Evolutionary conservation across 2,113 vertebrate genomes (phyloP).

Genomic region (Burhinus oedicnemus): DNA sequence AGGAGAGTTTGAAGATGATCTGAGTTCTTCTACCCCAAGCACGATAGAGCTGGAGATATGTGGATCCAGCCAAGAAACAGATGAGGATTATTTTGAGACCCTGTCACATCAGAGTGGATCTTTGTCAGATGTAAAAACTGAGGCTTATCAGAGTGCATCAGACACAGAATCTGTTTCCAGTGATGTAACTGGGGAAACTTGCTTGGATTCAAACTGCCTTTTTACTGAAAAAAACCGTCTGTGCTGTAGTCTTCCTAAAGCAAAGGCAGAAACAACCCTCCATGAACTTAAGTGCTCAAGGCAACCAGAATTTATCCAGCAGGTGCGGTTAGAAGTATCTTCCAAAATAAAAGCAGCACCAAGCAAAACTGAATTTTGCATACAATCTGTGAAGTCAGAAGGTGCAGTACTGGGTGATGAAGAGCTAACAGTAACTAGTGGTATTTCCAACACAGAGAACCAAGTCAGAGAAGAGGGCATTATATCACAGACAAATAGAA

Average conservation of each 20-base stretch:
- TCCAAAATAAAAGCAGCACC: neutral
- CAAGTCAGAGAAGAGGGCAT: neutral
- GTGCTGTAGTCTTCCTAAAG: neutral
- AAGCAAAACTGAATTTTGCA: neutral
- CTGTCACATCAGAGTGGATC: constrained; percentile 78
- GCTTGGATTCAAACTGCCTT: constrained; percentile 1
- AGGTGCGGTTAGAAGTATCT: neutral
- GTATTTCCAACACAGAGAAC: neutral
- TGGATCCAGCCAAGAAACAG: constrained; percentile 71
- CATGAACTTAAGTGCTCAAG: neutral
- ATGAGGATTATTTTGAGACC: constrained; percentile 76
- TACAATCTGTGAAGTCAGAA: neutral
- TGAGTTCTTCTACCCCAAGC: constrained; percentile 1
- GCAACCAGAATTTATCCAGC: neutral
- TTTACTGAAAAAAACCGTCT: neutral
- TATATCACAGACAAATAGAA: neutral
- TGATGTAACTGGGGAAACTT: constrained; percentile 36
- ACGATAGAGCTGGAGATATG: constrained; percentile 59
- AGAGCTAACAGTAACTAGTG: neutral
- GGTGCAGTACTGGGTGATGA: neutral
- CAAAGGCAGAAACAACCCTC: neutral
- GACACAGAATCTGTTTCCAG: constrained; percentile 67
- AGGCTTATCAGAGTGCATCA: constrained; percentile 75
- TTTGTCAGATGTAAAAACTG: constrained; percentile 73
- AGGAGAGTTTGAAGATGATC: constrained; percentile 69